Conservation (phyloP, 2,888 invertebrate species). For the Scaeva pyrastri region DNA sequence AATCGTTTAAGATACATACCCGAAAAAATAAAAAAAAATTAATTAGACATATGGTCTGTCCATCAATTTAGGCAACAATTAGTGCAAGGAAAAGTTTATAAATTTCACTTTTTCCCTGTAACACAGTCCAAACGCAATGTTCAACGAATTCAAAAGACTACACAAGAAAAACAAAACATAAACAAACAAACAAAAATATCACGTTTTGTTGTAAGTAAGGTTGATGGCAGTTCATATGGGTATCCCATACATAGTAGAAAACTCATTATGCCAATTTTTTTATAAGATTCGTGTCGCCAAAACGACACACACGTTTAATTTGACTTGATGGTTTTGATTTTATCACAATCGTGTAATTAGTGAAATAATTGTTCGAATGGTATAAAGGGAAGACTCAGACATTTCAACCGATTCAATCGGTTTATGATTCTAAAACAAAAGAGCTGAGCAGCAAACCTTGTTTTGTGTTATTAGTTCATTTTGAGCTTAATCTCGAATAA, state of each 20-base stretch:
- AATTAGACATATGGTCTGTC: slow-evolving; percentile 12
- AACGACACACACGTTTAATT: too few relatives aligned
- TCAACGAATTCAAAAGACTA: slow-evolving; percentile 30
- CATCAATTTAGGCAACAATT: slow-evolving; percentile 53
- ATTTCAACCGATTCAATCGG: neutral
- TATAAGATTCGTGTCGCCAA: slow-evolving; percentile 17
- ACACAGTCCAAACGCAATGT: slow-evolving; percentile 21
- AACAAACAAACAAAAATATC: slow-evolving; percentile 43
- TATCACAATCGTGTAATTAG: slow-evolving; percentile 35
- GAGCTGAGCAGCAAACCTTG: slow-evolving; percentile 53
- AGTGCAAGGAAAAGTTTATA: slow-evolving; percentile 46
- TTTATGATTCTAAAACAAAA: slow-evolving; percentile 42
- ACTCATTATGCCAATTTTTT: slow-evolving; percentile 7
- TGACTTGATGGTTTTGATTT: neutral
- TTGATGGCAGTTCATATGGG: too few relatives aligned
- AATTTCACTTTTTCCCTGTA: slow-evolving; percentile 66
- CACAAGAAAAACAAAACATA: slow-evolving; percentile 44
- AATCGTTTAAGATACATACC: slow-evolving; percentile 47
- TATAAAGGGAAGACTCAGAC: neutral
- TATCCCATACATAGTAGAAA: neutral
- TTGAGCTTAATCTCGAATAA: neutral
- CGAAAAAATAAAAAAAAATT: slow-evolving; percentile 28
- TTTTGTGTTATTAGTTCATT: neutral
- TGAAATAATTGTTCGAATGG: slow-evolving; percentile 33
- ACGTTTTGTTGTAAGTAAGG: neutral